Evolutionary conservation across 2,113 vertebrate species (phyloP), one percentile per base, ranked within the genome.

Genomic region (Phasianus colchicus): DNA sequence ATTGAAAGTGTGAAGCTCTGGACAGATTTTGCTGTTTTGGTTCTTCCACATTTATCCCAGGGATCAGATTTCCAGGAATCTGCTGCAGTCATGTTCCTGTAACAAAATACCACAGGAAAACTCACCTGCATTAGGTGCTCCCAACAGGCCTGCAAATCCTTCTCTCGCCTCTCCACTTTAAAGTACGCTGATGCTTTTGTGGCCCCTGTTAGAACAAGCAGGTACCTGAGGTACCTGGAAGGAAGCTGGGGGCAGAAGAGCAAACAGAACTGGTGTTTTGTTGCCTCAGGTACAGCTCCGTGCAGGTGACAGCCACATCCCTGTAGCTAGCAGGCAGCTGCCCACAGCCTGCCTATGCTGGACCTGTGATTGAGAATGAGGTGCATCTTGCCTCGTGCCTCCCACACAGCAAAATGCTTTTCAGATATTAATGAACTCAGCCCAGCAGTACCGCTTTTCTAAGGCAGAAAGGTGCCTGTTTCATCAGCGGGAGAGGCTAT

Each of bases 231-330:
- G 32, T 36, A n/a, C 43, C 4, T 1, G 48, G 48, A 50, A 30
- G 55, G 42, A 48, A 57, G 50, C 38, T 78, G 54, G 43, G 47
- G 52, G 65, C n/a, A 57, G 73, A 81, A 71, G 69, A 25, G 40
- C 20, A 57, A 87, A 74, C 8, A 43, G 52, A 45, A 57, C 5
- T 13, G 4, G 30, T 3, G 13, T 24, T 87, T 70, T 54, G 34
- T 47, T 1, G 0, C 70, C 70, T 69, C 1, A 11, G 25, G 13
- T 10, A 11, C 0, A 0, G 63, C 50, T 78, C 52, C 0, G 0
- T 24, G 36, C 43, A 38, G 74, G 81, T 75, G 78, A 69, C 2
- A 32, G 65, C 60, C 17, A 6, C 6, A 2, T 83, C 69, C 79
- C 29, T 3, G 9, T 27, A 29, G 48, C 24, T 43, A 57, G 75